Base-by-base conservation (phyloP, 1,140 invertebrate species). In the Apis laboriosa region DNA sequence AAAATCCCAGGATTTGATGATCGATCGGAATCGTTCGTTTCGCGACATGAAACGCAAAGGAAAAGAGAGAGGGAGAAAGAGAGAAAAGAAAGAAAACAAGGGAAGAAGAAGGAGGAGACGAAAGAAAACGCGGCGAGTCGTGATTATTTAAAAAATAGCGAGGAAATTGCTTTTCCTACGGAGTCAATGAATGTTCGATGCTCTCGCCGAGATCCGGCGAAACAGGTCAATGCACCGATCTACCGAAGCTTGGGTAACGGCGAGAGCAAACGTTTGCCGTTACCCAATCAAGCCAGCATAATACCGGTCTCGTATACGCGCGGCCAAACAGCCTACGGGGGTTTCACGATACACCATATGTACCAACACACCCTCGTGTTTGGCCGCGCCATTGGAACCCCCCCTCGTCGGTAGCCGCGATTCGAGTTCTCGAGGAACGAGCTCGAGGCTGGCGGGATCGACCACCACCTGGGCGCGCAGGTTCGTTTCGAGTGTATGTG, bases 281-380 rank as follows among this genome's bases (percentile, higher is more conserved):
- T 92, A 91, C 91, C 81, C 93, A 94, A 94, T 93, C 91, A 93
- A 93, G 92, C 92, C 90, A 84, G 87, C 91, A 93, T 93, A 94
- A 93, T 94, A 89, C 92, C 91, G 87, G 77, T 86, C 88, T 90
- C 90, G 90, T 91, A 91, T 89, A 90, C 87, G 86, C 87, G 87
- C 87, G 85, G 83, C 86, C 91, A 93, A 93, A 93, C 90, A 93
- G 91, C 92, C 92, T 80, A 90, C 88, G 91, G 92, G 91, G 87
- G 84, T 91, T 91, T 91, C 88, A 84, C 87, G 87, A 90, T 88
- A 86, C 88, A 86, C 91, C 91, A 92, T 92, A 92, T 92, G 84
- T 86, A 83, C 77, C 77, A 86, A 84, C 78, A 84, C 78, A 78
- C 66, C 66, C 70, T 61, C 67, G 77, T 84, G 76, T 84, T 84